Percentiles rank a stretch among this genome's conserved stretches.
These are phyloP conservation scores for Peromyscus melanophrys DNA, from an alignment of 2,797 vertebrate genomes.

Conservation along the genomic window DNA sequence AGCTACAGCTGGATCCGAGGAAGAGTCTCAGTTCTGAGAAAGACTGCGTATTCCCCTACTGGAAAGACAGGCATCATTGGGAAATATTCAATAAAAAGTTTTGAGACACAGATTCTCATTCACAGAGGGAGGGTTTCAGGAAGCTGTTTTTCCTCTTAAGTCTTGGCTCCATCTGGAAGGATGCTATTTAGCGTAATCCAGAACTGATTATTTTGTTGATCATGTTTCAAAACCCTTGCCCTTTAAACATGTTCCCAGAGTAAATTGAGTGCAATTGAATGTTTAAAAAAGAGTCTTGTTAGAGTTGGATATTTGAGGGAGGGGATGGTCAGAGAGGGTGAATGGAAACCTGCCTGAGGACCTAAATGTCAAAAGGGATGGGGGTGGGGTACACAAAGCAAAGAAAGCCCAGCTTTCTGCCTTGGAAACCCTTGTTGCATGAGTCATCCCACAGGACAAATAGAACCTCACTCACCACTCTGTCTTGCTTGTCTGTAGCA, in stretches of 20 bases:
- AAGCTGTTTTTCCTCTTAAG: constrained; percentile 88
- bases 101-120: constrained; percentile 86
- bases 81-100: constrained; percentile 88
- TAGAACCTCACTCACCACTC: constrained; percentile 89
- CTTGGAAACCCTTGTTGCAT: constrained; percentile 87
- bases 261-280: constrained; percentile 83
- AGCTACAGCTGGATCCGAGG: constrained; percentile 62
- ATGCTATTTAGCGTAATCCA: constrained; percentile 87
- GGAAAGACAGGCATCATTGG: constrained; percentile 86
- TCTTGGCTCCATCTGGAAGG: constrained; percentile 85
- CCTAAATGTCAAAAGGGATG: constrained; percentile 37
- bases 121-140: constrained; percentile 81
- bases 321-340: constrained; percentile 79
- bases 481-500: constrained; percentile 86
- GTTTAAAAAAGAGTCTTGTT: neutral
- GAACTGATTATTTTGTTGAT: constrained; percentile 87
- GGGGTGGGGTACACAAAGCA: constrained; percentile 76
- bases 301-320: constrained; percentile 66
- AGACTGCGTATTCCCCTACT: constrained; percentile 72
- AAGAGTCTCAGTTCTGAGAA: constrained; percentile 82
- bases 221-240: constrained; percentile 87
- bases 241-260: constrained; percentile 88
- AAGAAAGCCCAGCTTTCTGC: constrained; percentile 78
- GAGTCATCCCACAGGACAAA: constrained; percentile 87
- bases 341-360: constrained; percentile 75